These are phyloP conservation scores for Marasmarcha lunaedactyla DNA, from an alignment of 2,888 invertebrate genomes.

Conservation along the genomic window DNA sequence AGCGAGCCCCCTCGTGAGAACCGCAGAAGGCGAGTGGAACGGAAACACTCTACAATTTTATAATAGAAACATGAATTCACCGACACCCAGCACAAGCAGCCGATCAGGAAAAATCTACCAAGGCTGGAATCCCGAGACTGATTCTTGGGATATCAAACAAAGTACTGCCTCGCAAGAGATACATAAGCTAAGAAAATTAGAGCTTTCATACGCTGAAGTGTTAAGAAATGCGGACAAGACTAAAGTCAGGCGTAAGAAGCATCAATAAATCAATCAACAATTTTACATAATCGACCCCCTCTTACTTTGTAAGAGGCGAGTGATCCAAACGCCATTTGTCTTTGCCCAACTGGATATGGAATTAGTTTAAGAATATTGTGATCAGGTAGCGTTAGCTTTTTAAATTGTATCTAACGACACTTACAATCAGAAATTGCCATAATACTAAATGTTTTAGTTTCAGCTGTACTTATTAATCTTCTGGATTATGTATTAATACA, in stretches of 20 bases:
- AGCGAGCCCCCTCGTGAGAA: slow-evolving; percentile 55
- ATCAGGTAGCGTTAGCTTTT: slow-evolving; percentile 63
- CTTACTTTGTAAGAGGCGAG: slow-evolving; percentile 50
- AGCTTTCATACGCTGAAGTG: slow-evolving; percentile 88
- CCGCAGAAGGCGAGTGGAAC: slow-evolving; percentile 72
- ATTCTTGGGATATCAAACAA: slow-evolving; percentile 62
- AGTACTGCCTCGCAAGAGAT: slow-evolving; percentile 87
- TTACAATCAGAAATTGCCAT: slow-evolving; percentile 62
- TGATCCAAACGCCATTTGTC: slow-evolving; percentile 64
- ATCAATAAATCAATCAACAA: slow-evolving; percentile 48
- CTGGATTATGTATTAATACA: background rate
- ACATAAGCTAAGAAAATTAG: slow-evolving; percentile 82
- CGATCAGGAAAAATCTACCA: slow-evolving; percentile 60
- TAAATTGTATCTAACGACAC: slow-evolving; percentile 50
- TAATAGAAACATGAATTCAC: slow-evolving; percentile 71
- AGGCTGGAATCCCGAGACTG: slow-evolving; percentile 59
- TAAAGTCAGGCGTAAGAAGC: slow-evolving; percentile 61
- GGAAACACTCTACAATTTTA: slow-evolving; percentile 79
- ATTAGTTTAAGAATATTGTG: slow-evolving; percentile 61
- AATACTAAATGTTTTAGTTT: slow-evolving; percentile 40
- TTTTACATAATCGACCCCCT: slow-evolving; percentile 49
- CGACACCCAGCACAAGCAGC: slow-evolving; percentile 68
- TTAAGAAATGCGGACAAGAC: slow-evolving; percentile 77
- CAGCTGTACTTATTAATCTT: background rate
- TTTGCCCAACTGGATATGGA: slow-evolving; percentile 63